Base-by-base conservation (phyloP, 2,797 vertebrate species). In the Gambusia yucatana region DNA sequence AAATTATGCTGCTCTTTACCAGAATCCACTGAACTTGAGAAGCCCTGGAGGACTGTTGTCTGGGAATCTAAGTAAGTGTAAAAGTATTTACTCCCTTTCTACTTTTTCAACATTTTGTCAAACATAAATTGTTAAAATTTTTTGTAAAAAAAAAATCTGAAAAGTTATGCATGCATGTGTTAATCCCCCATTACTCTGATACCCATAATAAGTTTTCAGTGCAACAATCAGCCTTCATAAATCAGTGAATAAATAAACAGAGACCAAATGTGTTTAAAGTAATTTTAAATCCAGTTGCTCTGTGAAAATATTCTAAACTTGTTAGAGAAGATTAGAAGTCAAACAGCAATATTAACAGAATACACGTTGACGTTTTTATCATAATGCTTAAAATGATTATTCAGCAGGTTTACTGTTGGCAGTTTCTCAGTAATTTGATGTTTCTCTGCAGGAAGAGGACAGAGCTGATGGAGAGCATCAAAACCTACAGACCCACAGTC, bases 31-130 rank as follows among this genome's bases (percentile, higher is more conserved):
- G 82, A 82, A 47, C 13, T 84, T 39, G 84, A 88, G 47, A 82
- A 9, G 5, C 86, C 88, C 3, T 91, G 90, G 88, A 90, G 90
- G 75, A 17, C 9, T 0, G 0, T 90, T 1, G 73, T n/a, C 22
- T 91, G 90, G 90, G 57, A 79, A 30, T 25, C 57, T 33, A 0
- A 4, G 87, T 91, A 72, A 77, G 78, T 2, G 22, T 14, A 0
- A 63, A 4, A 7, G 11, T 36, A 20, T 14, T 3, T 8, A 46
- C 22, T 3, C 4, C 13, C 6, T 20, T 39, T 25, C 20, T 48
- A 13, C 59, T 36, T 63, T 33, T 33, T 63, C 36, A 36, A 22
- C 8, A 41, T 39, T 67, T 36, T 67, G 36, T 67, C 63, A 65
- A 65, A 22, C 17, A 50, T 50, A 50, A 50, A 48, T 48, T 48